Conservation (phyloP, 1,140 invertebrate genomes). For the Drosophila busckii region DNA sequence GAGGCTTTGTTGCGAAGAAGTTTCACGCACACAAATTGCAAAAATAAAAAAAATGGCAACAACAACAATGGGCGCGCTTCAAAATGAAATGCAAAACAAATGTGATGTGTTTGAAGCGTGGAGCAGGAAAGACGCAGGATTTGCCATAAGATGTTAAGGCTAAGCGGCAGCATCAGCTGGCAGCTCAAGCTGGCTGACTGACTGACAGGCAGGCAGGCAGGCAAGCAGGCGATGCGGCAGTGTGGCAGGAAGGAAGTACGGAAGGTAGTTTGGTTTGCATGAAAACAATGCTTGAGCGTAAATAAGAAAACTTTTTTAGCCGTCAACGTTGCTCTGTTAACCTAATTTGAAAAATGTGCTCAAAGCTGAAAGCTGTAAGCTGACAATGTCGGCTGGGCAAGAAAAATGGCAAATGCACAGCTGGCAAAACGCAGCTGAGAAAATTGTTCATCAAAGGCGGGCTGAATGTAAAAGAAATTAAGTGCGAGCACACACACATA, state of each 20-base stretch:
- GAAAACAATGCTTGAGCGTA: conserved; percentile 29
- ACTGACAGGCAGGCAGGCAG: conserved; percentile 8
- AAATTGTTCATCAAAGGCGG: conserved; percentile 36
- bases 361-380: conserved; percentile 61
- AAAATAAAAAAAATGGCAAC: no score
- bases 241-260: conserved; percentile 55
- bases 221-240: no score
- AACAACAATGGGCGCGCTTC: no score
- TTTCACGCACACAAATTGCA: conserved; percentile 54
- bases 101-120: neutral
- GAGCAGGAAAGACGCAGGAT: neutral
- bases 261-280: conserved; percentile 15
- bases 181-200: conserved; percentile 8
- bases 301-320: conserved; percentile 53
- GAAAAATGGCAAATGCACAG: conserved; percentile 24
- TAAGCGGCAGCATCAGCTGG: conserved; percentile 50
- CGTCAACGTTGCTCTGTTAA: conserved; percentile 48
- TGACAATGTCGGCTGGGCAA: no score
- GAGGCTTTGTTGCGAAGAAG: conserved; percentile 9
- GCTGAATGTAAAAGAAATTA: conserved; percentile 37
- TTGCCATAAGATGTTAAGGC: conserved; percentile 12
- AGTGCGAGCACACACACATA: conserved; percentile 18
- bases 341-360: conserved; percentile 65
- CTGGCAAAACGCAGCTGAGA: no score
- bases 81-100: conserved; percentile 34